Conservation (phyloP, 1,140 invertebrate genomes). For the Cotesia vestalis region DNA sequence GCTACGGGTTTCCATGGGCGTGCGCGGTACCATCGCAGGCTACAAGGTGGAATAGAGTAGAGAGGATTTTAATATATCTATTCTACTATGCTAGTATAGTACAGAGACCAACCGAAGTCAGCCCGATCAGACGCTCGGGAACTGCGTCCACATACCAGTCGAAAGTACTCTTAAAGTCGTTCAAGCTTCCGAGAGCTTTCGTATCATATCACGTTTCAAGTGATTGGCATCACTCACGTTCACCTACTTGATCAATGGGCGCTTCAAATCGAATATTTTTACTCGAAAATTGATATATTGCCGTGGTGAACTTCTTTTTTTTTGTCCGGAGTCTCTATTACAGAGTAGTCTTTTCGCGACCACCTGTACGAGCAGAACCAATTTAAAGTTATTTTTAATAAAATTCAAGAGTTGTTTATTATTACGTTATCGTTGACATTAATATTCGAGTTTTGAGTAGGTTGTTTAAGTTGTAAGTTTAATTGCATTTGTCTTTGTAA, state of each 20-base stretch:
- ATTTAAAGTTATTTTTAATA: not conserved
- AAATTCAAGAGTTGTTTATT: too few species aligned
- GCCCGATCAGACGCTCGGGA: conserved; percentile 49
- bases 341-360: not conserved
- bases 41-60: conserved; percentile 42
- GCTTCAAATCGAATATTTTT: too few species aligned
- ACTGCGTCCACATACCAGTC: conserved; percentile 47
- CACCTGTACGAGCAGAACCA: not conserved
- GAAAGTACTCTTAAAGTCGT: conserved; percentile 16
- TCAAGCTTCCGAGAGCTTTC: conserved; percentile 14
- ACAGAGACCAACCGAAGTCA: conserved; percentile 15
- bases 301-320: not conserved
- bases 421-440: too few species aligned
- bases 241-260: too few species aligned
- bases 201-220: conserved; percentile 1
- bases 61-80: conserved; percentile 25
- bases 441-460: too few species aligned
- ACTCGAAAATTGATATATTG: not conserved
- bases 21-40: conserved; percentile 49
- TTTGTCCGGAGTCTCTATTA: not conserved
- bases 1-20: conserved; percentile 49
- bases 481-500: too few species aligned
- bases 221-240: not conserved
- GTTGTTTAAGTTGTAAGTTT: too few species aligned
- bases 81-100: conserved; percentile 9